Evolutionary conservation across 2,113 vertebrate species (phyloP), one percentile per base, ranked within the genome.

Genomic region (Chaetodon auriga): DNA sequence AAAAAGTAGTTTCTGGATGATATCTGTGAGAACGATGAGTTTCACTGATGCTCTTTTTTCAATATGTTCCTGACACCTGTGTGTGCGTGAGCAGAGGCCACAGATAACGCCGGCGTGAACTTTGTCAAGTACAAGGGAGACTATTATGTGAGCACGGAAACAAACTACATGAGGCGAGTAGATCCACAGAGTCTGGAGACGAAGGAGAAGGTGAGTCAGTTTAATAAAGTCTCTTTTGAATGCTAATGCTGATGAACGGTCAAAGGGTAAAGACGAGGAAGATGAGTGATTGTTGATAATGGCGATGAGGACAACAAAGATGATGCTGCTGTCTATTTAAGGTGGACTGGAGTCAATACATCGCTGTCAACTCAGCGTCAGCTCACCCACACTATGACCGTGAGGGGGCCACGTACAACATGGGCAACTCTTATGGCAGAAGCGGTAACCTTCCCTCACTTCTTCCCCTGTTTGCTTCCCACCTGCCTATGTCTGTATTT

Each of bases 371-470:
- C 21, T 95, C 97, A 45, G 97, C 97, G 35, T 98, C 97, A 45
- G 98, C 98, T 60, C 97, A 99, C 68, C 97, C 97, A 25, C 98
- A 99, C 85, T 99, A 98, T 4, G 98, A 95, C 49, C 71, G 92
- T 0, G 96, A 98, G 23, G 97, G 97, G n/a, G 96, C 96, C 18
- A 71, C 95, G 0, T 99, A 97, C 94, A 99, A 99, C 90, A 96
- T 99, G 97, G 97, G 98, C 58, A 99, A 97, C 80, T 98, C 97
- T 9, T 97, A 96, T 0, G 96, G 96, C 49, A 94, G 90, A 9
- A 94, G 94, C 6, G 93, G 95, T 95, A 86, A 81, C 35, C 3
- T 36, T 15, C 3, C 0, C 23, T 74, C 25, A 25, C 14, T 65
- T 21, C 21, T 35, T 53, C 9, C 5, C 65, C 30, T 38, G 18